phyloP scores from a whole-genome alignment of 92 coral and sea anemone genomes.

The Porites rus region DNA sequence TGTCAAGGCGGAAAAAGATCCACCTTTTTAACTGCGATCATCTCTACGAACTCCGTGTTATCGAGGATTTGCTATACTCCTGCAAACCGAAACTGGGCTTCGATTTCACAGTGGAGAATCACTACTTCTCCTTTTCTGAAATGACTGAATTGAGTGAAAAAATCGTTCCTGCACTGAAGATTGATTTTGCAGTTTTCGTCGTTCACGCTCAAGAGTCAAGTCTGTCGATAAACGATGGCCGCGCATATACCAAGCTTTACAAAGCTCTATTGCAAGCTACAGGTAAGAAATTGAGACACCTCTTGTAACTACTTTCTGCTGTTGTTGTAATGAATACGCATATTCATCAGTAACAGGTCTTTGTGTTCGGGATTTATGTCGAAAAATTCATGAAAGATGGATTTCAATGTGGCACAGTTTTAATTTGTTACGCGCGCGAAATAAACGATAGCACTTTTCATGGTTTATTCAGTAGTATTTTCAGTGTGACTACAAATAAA shows the following conservation, averaged over 20 bases:
- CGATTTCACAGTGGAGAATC: constrained; percentile 16
- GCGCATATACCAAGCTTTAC: constrained; percentile 42
- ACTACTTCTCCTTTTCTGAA: constrained; percentile 55
- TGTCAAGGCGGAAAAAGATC: constrained; percentile 24
- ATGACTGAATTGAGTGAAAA: constrained; percentile 38
- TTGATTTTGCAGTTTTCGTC: constrained; percentile 57
- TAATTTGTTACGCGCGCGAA: no score
- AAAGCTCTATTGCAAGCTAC: not conserved
- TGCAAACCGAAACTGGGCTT: not conserved
- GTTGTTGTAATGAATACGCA: no score
- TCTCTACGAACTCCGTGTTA: constrained; percentile 48
- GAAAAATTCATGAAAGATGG: no score
- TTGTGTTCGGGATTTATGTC: no score
- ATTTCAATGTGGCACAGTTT: no score
- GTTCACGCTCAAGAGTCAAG: constrained; percentile 65
- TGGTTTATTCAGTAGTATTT: no score
- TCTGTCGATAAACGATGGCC: not conserved
- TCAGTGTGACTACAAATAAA: no score
- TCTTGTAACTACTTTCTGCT: not conserved
- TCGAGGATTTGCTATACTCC: constrained; percentile 39
- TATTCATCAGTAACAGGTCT: no score
- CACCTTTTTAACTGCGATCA: constrained; percentile 79
- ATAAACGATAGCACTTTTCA: no score
- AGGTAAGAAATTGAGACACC: not conserved
- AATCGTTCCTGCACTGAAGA: not conserved